These are phyloP conservation scores for Cecropterus lyciades DNA, from an alignment of 1,140 invertebrate species.

Conservation along the genomic window DNA sequence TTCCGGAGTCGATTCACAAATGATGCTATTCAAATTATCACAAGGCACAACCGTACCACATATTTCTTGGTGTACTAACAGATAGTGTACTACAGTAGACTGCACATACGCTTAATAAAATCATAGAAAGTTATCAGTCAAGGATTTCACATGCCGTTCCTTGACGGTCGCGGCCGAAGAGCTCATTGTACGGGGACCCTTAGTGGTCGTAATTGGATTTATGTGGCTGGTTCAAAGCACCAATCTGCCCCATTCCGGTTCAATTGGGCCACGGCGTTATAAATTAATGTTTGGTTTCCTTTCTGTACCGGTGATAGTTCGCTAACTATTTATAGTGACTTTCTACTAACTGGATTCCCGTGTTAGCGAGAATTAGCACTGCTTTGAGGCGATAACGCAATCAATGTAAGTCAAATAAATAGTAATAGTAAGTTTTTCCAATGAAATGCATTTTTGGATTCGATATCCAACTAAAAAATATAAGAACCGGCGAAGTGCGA, in stretches of 20 bases:
- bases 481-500: too few species aligned
- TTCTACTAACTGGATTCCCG: constrained; percentile 27
- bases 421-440: too few species aligned
- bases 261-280: constrained; percentile 18
- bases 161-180: not conserved
- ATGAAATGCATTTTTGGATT: not conserved
- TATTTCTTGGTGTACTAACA: too few species aligned
- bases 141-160: too few species aligned
- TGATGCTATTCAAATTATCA: too few species aligned
- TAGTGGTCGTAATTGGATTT: constrained; percentile 41
- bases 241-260: constrained; percentile 23
- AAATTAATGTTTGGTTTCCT: constrained; percentile 31
- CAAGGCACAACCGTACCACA: too few species aligned
- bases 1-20: too few species aligned
- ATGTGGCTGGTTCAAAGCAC: constrained; percentile 17
- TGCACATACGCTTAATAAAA: too few species aligned
- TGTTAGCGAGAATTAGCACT: not conserved
- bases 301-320: constrained; percentile 12
- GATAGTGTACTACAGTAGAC: too few species aligned
- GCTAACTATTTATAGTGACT: constrained; percentile 22
- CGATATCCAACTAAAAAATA: too few species aligned
- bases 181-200: constrained; percentile 5
- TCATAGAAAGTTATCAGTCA: too few species aligned
- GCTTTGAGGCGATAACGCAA: not conserved
- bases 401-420: too few species aligned